Percentiles rank a stretch among this genome's conserved stretches.
Conservation (phyloP, 2,797 vertebrate species). For the Amblyopsis hoosieri region DNA sequence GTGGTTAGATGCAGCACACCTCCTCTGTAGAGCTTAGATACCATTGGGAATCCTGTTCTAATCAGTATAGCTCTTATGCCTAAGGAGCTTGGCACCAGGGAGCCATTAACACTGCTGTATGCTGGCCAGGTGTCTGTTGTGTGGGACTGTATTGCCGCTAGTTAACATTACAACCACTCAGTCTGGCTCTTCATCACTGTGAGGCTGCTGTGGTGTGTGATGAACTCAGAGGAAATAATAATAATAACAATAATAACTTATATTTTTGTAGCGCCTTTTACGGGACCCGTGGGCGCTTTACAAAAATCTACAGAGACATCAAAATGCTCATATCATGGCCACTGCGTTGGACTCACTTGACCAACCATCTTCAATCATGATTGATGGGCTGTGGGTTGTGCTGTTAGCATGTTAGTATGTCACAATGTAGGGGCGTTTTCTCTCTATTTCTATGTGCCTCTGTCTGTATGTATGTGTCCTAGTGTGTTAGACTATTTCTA, state of each 20-base stretch:
- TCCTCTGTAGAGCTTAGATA: conserved; percentile 21
- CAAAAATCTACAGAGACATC: conserved; percentile 1
- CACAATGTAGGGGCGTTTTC: background rate
- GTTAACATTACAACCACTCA: conserved; percentile 49
- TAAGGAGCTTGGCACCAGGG: conserved; percentile 59
- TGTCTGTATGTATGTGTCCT: conserved; percentile 6
- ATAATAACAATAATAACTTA: too few relatives aligned
- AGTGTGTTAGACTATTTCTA: background rate
- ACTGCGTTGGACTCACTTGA: conserved; percentile 37
- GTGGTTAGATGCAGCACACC: conserved; percentile 29
- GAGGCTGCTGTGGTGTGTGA: conserved; percentile 33
- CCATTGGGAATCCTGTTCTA: conserved; percentile 50
- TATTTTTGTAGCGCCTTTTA: too few relatives aligned
- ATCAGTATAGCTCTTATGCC: conserved; percentile 53
- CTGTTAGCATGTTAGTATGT: conserved; percentile 35
- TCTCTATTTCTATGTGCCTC: background rate
- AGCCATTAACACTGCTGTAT: conserved; percentile 56
- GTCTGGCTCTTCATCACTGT: conserved; percentile 32
- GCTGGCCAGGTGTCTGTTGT: conserved; percentile 49
- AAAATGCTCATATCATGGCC: conserved; percentile 24
- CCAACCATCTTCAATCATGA: conserved; percentile 41
- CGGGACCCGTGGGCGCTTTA: too few relatives aligned
- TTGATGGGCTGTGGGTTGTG: conserved; percentile 36
- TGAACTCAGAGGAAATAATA: conserved; percentile 3
- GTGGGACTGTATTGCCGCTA: conserved; percentile 36